A percentile compares a stretch with the other conserved stretches of the same genome.
Evolutionary conservation across 1,140 invertebrate genomes (phyloP).

Genomic region (Ceratitis capitata): DNA sequence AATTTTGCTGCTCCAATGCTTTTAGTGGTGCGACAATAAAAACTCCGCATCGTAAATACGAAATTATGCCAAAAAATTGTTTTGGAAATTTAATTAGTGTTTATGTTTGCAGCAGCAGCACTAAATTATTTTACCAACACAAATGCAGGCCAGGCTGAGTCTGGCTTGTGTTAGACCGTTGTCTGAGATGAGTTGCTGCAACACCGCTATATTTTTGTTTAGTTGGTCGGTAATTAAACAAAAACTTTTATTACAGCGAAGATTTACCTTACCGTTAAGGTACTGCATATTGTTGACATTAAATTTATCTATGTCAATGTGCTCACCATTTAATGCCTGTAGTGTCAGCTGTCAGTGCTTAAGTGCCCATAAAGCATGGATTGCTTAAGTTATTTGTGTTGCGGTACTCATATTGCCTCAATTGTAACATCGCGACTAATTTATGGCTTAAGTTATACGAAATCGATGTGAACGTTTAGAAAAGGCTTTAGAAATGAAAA

Average conservation of each 20-base stretch:
- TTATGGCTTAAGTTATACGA: neutral
- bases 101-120: neutral
- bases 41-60: neutral
- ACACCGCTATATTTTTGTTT: too few relatives aligned
- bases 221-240: neutral
- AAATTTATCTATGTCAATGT: neutral
- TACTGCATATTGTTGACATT: neutral
- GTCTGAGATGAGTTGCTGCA: neutral
- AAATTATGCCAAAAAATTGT: neutral
- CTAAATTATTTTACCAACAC: neutral
- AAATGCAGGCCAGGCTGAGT: neutral
- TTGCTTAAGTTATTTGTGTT: neutral
- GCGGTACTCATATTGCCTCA: neutral
- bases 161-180: neutral
- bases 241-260: neutral
- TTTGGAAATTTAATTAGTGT: slow-evolving; percentile 33
- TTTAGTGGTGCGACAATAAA: neutral
- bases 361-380: neutral
- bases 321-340: neutral
- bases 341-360: neutral
- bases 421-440: neutral
- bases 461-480: too few relatives aligned
- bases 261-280: neutral
- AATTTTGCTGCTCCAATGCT: neutral
- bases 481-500: too few relatives aligned